These are phyloP conservation scores for Melanocharis versteri DNA, from an alignment of 2,113 vertebrate species.

Conservation along the genomic window DNA sequence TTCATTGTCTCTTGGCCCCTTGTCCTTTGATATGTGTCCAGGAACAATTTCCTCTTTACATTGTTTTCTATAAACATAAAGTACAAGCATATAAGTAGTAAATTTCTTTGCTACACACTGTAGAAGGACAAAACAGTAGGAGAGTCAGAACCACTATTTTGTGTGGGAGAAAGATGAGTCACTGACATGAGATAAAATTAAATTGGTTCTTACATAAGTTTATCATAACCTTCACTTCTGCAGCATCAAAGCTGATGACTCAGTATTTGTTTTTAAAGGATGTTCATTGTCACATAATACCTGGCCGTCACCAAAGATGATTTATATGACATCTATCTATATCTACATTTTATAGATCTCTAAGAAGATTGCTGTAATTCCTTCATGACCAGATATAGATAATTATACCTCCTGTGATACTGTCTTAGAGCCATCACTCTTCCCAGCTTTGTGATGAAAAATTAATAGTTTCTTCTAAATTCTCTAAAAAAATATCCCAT, in stretches of 20 bases:
- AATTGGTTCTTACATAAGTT: conserved; percentile 3
- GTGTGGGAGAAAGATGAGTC: conserved; percentile 25
- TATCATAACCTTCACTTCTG: background rate
- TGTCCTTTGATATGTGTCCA: background rate
- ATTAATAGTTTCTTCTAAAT: background rate
- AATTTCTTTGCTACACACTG: background rate
- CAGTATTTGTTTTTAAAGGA: background rate
- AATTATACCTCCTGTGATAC: background rate
- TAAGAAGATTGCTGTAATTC: background rate
- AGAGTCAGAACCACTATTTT: background rate
- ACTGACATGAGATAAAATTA: background rate
- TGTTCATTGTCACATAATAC: background rate
- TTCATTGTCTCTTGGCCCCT: background rate
- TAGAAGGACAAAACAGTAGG: background rate
- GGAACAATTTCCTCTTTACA: background rate
- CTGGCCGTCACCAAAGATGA: background rate
- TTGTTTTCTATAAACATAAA: conserved; percentile 16
- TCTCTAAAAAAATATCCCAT: background rate
- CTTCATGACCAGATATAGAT: background rate
- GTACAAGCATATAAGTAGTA: background rate
- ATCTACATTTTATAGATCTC: background rate
- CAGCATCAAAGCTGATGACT: background rate
- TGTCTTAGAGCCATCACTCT: background rate
- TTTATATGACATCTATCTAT: background rate
- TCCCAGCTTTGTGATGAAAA: background rate